Conservation (phyloP, 2,888 invertebrate genomes). For the Rhaphigaster nebulosa region DNA sequence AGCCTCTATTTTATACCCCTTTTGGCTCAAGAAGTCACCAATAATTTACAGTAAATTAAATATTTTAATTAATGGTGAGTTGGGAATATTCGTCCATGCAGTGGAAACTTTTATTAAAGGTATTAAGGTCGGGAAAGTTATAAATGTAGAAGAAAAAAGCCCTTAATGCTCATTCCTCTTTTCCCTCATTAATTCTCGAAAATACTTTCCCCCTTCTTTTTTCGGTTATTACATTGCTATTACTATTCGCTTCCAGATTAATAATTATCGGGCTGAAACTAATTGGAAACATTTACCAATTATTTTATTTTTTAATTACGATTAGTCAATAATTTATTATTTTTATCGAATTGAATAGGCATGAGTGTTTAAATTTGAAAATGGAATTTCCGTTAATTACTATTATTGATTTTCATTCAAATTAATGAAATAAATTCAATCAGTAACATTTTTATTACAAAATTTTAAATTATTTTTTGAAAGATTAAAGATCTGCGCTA, state of each 20-base stretch:
- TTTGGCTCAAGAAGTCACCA: background rate
- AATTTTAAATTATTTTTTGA: no score
- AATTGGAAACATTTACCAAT: background rate
- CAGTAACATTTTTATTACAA: no score
- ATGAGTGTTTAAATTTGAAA: no score
- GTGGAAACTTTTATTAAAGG: constrained; percentile 32
- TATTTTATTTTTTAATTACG: no score
- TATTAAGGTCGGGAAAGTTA: background rate
- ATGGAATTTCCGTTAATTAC: no score
- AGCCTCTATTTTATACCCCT: background rate
- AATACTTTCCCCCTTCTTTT: background rate
- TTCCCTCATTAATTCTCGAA: constrained; percentile 28
- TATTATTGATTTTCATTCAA: no score
- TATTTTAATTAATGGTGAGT: constrained; percentile 1
- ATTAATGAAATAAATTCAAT: no score
- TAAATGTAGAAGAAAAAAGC: background rate
- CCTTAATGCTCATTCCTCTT: constrained; percentile 27
- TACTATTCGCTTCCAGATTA: background rate
- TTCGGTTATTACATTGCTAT: constrained; percentile 11
- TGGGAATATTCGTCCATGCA: background rate
- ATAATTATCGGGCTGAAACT: background rate
- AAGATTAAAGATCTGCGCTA: no score
- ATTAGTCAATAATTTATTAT: no score
- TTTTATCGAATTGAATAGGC: no score
- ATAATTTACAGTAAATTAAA: constrained; percentile 18